Evolutionary conservation across 2,113 vertebrate genomes (phyloP).

Genomic region (Taxidea taxus): DNA sequence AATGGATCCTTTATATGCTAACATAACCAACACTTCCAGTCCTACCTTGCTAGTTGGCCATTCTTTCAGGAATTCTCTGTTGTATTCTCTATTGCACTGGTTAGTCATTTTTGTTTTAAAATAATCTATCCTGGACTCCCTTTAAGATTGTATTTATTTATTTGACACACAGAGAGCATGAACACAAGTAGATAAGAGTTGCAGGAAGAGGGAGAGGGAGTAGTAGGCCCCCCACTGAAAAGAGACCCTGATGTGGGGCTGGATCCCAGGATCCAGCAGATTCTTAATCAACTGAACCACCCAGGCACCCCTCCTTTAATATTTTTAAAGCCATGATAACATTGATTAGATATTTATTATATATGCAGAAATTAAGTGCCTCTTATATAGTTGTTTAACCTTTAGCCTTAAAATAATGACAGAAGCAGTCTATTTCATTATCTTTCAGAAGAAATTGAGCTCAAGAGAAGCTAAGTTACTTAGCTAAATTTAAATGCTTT

Average conservation of each 20-base stretch:
- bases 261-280: background rate
- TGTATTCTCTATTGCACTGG: background rate
- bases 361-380: background rate
- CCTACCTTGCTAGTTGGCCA: background rate
- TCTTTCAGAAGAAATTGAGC: background rate
- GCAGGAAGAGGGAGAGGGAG: too few species aligned
- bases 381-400: background rate
- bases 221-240: background rate
- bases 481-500: background rate
- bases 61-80: background rate
- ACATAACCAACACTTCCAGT: background rate
- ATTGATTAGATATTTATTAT: background rate
- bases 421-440: background rate
- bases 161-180: background rate
- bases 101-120: background rate
- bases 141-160: background rate
- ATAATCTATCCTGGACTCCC: background rate
- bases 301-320: fast-evolving
- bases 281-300: background rate
- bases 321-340: background rate
- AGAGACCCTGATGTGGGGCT: background rate
- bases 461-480: background rate
- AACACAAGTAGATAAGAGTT: background rate
- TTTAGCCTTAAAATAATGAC: background rate
- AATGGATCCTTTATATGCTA: background rate